These are phyloP conservation scores for Halisarca cf. caerulea DNA, from an alignment of 37 sponge, comb jelly and placozoan species.

Conservation along the genomic window DNA sequence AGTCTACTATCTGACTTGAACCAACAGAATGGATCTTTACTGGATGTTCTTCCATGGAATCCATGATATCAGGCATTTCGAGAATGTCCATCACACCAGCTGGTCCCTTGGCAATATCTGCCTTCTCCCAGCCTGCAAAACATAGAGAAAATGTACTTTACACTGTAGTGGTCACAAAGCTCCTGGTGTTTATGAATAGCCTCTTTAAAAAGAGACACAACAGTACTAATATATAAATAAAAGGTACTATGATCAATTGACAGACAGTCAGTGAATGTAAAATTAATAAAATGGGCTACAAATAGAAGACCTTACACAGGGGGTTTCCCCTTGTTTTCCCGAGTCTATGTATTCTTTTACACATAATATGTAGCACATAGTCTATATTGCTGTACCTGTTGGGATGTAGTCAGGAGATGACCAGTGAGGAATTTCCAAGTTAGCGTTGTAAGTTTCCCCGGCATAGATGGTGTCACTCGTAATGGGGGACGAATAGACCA, in stretches of 20 bases:
- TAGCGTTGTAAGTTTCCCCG: conserved; percentile 49
- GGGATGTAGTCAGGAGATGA: background rate
- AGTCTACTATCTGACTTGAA: conserved; percentile 57
- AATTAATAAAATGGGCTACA: too few species aligned
- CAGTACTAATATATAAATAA: too few species aligned
- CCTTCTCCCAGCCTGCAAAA: background rate
- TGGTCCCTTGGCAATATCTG: conserved; percentile 39
- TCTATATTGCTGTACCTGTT: too few species aligned
- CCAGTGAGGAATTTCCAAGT: conserved; percentile 11
- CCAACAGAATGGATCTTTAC: conserved; percentile 25
- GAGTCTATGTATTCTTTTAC: too few species aligned
- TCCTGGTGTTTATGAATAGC: too few species aligned
- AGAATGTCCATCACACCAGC: conserved; percentile 33
- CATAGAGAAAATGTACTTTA: background rate
- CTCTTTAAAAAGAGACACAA: too few species aligned
- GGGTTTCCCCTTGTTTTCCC: too few species aligned
- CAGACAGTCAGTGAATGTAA: too few species aligned
- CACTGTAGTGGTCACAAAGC: background rate
- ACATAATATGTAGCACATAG: too few species aligned
- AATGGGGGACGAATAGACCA: conserved; percentile 3
- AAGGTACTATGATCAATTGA: too few species aligned
- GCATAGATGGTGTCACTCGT: conserved; percentile 46
- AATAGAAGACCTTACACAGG: too few species aligned
- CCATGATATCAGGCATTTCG: conserved; percentile 39
- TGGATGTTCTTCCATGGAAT: conserved; percentile 11